Evolutionary conservation across 2,888 invertebrate genomes (phyloP).

Genomic region (Tillus elongatus): DNA sequence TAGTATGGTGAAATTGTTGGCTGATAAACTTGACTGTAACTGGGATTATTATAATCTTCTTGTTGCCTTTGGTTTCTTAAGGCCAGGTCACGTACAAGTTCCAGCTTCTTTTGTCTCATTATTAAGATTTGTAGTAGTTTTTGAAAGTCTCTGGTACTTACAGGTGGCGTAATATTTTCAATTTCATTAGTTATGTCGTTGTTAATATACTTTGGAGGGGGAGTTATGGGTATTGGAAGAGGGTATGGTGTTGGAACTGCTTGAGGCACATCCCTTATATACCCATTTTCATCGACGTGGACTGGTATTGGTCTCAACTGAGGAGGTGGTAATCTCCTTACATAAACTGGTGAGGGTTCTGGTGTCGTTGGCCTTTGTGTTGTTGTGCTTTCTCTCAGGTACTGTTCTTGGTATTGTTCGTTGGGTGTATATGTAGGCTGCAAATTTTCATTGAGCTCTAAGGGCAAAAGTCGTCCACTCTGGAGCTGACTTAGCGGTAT

Average conservation of each 20-base stretch:
- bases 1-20: constrained; percentile 21
- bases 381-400: constrained; percentile 27
- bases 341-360: constrained; percentile 28
- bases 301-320: constrained; percentile 35
- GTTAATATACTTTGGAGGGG: constrained; percentile 20
- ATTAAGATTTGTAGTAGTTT: constrained; percentile 57
- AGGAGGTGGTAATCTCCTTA: constrained; percentile 24
- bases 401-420: constrained; percentile 27
- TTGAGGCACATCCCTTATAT: constrained; percentile 30
- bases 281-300: constrained; percentile 37
- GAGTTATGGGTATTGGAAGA: constrained; percentile 25
- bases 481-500: constrained; percentile 37
- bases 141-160: constrained; percentile 63
- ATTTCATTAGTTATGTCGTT: constrained; percentile 40
- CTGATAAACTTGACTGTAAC: constrained; percentile 18
- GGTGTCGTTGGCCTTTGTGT: constrained; percentile 33
- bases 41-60: constrained; percentile 12
- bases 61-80: neutral
- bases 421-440: constrained; percentile 14
- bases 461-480: constrained; percentile 23
- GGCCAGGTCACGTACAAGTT: constrained; percentile 45
- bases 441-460: constrained; percentile 22
- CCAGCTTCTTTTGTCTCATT: constrained; percentile 52
- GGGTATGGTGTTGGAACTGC: constrained; percentile 26
- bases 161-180: constrained; percentile 56